phyloP scores from a whole-genome alignment of 1,140 invertebrate species.

The Linepithema humile region DNA sequence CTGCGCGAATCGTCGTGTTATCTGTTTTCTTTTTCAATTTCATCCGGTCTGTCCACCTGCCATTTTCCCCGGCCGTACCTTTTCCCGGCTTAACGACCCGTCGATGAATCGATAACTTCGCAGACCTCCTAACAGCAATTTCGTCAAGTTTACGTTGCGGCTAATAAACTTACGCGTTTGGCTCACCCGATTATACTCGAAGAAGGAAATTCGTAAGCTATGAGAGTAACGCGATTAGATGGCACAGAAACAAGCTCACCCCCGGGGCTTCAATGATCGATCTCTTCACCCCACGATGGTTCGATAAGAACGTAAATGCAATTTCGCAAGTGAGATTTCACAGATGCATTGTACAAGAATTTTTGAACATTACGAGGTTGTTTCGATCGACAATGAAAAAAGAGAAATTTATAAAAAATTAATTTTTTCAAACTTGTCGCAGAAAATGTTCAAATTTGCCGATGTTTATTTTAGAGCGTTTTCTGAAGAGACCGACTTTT shows the following conservation, averaged over 20 bases:
- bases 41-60: not conserved
- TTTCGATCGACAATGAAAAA: no score
- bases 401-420: no score
- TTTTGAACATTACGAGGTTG: not conserved
- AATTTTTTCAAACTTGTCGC: no score
- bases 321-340: not conserved
- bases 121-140: conserved; percentile 45
- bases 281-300: not conserved
- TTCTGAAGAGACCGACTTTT: not conserved
- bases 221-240: conserved; percentile 33
- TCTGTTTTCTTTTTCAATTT: conserved; percentile 31
- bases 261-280: conserved; percentile 3
- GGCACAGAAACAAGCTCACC: conserved; percentile 39
- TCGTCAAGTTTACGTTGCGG: conserved; percentile 18
- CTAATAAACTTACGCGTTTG: conserved; percentile 44
- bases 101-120: conserved; percentile 31
- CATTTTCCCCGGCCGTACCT: not conserved
- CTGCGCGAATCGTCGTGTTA: conserved; percentile 6
- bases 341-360: not conserved
- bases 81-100: conserved; percentile 10
- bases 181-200: conserved; percentile 41
- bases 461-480: not conserved
- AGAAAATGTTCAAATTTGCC: not conserved
- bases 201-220: conserved; percentile 42
- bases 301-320: not conserved